These are phyloP conservation scores for Ceyx margarethae DNA, from an alignment of 2,113 vertebrate species.

Conservation along the genomic window DNA sequence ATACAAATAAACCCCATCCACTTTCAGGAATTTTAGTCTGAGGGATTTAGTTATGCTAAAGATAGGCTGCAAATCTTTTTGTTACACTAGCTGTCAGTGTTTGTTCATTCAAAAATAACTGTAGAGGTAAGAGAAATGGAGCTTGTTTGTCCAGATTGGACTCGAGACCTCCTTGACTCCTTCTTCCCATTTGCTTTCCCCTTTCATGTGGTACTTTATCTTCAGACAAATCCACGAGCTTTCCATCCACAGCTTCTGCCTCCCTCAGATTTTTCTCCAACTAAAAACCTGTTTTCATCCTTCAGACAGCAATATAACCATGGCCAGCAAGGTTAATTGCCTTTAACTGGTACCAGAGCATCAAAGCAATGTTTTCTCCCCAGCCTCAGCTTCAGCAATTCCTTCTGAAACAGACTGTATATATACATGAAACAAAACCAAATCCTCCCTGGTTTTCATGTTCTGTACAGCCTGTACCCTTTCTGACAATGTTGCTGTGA, in stretches of 20 bases:
- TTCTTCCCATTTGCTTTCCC: neutral
- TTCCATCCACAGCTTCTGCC: neutral
- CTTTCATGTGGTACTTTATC: neutral
- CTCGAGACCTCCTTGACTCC: neutral
- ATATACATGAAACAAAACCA: neutral
- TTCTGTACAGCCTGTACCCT: neutral
- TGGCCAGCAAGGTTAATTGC: neutral
- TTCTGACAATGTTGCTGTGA: neutral
- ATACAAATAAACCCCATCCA: fast-evolving
- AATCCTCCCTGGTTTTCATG: neutral
- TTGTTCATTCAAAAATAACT: neutral
- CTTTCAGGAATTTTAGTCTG: neutral
- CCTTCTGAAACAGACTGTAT: neutral
- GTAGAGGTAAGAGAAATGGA: neutral
- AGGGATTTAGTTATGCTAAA: neutral
- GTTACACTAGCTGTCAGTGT: neutral
- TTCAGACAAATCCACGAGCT: neutral
- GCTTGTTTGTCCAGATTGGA: neutral
- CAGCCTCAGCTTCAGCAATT: neutral
- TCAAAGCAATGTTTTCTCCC: neutral
- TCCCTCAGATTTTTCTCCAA: neutral
- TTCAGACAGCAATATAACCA: neutral
- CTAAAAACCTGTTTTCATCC: neutral
- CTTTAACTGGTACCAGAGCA: neutral
- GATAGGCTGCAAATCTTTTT: neutral